Evolutionary conservation across 2,113 vertebrate species (phyloP).

Genomic region (Quiscalus mexicanus): DNA sequence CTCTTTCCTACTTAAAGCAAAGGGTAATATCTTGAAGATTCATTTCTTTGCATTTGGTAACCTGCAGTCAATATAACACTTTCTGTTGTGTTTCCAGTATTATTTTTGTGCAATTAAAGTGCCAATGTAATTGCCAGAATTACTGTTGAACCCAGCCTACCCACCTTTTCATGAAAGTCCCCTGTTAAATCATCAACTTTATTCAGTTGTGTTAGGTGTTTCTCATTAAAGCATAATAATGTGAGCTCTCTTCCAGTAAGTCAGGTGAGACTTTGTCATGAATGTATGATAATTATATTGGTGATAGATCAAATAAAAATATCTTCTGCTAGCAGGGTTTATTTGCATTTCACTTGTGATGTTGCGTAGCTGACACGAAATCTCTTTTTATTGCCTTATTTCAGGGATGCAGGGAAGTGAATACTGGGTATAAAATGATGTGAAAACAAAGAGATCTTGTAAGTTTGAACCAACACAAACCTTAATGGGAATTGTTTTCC

Average conservation of each 20-base stretch:
- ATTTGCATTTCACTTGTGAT: constrained; percentile 42
- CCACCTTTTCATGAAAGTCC: not conserved
- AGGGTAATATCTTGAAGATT: not conserved
- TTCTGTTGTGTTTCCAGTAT: not conserved
- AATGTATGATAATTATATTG: constrained; percentile 5
- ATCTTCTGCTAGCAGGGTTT: not conserved
- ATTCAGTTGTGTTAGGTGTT: not conserved
- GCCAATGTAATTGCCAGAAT: not conserved
- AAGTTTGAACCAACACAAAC: not conserved
- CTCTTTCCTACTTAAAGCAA: not conserved
- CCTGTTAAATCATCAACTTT: not conserved
- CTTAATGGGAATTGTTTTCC: not conserved
- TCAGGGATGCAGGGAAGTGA: not conserved
- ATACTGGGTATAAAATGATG: not conserved
- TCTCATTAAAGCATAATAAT: constrained; percentile 28
- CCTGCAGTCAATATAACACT: not conserved
- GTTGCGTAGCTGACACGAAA: not conserved
- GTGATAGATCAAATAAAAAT: constrained; percentile 1
- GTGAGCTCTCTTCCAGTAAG: not conserved
- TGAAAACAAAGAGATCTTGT: not conserved
- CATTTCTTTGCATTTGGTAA: not conserved
- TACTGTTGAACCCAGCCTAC: not conserved
- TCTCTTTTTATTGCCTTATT: not conserved
- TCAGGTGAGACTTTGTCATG: constrained; percentile 12
- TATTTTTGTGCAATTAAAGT: not conserved